phyloP scores from a whole-genome alignment of 2,113 vertebrate genomes.

The Phrynocephalus versicolor region DNA sequence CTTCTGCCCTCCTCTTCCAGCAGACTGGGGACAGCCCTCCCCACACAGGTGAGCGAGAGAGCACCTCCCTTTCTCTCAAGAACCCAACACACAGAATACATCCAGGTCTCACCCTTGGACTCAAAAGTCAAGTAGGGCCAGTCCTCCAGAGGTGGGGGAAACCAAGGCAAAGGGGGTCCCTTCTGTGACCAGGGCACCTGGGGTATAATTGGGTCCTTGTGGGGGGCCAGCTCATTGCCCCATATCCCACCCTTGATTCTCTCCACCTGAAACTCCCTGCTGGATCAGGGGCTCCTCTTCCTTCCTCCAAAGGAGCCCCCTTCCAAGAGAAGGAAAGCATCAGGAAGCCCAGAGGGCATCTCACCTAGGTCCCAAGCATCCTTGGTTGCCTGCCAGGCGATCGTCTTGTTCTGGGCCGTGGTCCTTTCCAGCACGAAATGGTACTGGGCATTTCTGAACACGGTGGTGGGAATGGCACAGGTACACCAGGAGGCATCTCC shows the following conservation, averaged over 20 bases:
- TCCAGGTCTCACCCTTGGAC: no score
- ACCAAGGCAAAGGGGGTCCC: no score
- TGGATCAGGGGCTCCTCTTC: neutral
- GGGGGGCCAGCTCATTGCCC: no score
- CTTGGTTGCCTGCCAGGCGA: conserved; percentile 42
- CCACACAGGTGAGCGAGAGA: no score
- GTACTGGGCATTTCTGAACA: conserved; percentile 19
- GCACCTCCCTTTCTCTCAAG: no score
- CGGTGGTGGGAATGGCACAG: conserved; percentile 37
- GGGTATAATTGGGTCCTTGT: no score
- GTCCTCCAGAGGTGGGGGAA: no score
- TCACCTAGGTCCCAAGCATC: conserved; percentile 59
- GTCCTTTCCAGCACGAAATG: conserved; percentile 39
- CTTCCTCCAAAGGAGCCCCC: neutral
- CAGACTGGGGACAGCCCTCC: no score
- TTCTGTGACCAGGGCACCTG: no score
- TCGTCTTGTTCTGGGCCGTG: conserved; percentile 21
- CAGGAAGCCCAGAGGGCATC: conserved; percentile 21
- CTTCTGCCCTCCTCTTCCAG: no score
- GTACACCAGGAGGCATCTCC: conserved; percentile 23
- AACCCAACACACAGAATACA: no score
- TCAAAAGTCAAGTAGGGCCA: no score
- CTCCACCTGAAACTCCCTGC: neutral
- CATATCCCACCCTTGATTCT: neutral
- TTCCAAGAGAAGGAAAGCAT: accelerated